Percentiles rank a stretch among this genome's conserved stretches.
Conservation (phyloP, 1,140 invertebrate species). For the Eufriesea mexicana region DNA sequence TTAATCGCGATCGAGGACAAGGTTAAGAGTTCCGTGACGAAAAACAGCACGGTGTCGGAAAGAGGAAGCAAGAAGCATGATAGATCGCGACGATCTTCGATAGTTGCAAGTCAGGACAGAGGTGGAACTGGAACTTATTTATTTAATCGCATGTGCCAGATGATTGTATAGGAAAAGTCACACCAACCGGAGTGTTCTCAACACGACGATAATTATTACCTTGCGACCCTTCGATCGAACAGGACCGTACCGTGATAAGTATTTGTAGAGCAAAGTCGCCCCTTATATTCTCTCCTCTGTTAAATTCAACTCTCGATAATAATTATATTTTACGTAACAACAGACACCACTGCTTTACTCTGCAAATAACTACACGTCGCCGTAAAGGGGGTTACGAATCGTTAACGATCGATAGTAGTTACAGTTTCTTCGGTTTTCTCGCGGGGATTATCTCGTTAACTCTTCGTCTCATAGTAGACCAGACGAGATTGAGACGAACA, state of each 20-base stretch:
- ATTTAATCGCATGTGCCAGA: constrained; percentile 56
- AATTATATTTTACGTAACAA: neutral
- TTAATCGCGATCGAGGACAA: neutral
- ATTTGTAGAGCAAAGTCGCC: neutral
- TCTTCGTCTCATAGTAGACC: neutral
- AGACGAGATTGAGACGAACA: neutral
- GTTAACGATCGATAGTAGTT: constrained; percentile 5
- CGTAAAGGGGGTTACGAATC: constrained; percentile 10
- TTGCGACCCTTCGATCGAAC: neutral
- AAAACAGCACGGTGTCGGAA: neutral
- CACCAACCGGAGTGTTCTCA: constrained; percentile 7
- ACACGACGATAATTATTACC: constrained; percentile 24
- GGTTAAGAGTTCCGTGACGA: neutral
- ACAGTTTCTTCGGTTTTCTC: neutral
- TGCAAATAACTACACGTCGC: neutral
- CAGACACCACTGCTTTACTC: neutral
- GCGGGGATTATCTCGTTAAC: neutral
- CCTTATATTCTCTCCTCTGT: neutral
- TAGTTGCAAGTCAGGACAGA: neutral
- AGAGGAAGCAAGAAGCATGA: too few relatives aligned
- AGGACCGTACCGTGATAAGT: neutral
- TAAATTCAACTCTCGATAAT: neutral
- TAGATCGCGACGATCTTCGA: neutral
- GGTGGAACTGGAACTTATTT: constrained; percentile 52
- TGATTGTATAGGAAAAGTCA: constrained; percentile 32